Evolutionary conservation across 1,140 invertebrate species (phyloP).

Genomic region (Adoxophyes honmai): DNA sequence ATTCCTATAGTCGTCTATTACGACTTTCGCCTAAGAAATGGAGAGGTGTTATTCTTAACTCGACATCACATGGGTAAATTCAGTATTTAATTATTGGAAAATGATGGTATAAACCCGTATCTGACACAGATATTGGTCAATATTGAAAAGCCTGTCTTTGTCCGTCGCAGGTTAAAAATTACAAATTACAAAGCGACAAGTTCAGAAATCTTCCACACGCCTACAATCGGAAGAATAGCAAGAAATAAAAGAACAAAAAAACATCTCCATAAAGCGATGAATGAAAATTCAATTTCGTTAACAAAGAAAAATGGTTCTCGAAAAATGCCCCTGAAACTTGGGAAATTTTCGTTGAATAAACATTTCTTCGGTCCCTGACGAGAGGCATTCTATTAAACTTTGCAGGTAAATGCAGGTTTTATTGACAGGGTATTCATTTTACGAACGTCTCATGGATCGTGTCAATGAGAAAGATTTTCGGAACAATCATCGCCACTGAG

Average conservation of each 20-base stretch:
- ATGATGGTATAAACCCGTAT: no score
- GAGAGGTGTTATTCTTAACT: no score
- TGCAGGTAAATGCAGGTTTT: background rate
- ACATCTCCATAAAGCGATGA: conserved; percentile 47
- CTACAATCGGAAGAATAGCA: conserved; percentile 27
- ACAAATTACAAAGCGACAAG: no score
- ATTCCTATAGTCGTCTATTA: no score
- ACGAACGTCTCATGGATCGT: background rate
- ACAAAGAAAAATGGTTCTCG: conserved; percentile 48
- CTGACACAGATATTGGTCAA: no score
- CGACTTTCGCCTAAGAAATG: no score
- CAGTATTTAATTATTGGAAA: no score
- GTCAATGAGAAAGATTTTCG: background rate
- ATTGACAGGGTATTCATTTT: conserved; percentile 7
- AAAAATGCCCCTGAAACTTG: conserved; percentile 34
- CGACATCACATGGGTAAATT: no score
- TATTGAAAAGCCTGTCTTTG: no score
- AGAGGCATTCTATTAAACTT: conserved; percentile 18
- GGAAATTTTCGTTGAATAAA: conserved; percentile 44
- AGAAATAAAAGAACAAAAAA: conserved; percentile 39
- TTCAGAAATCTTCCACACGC: background rate
- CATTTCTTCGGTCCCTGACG: conserved; percentile 30
- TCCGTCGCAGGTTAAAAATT: no score
- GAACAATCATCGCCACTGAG: no score
- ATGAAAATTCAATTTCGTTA: conserved; percentile 56